phyloP scores from a whole-genome alignment of 1,140 invertebrate genomes.

The Drosophila pachea region DNA sequence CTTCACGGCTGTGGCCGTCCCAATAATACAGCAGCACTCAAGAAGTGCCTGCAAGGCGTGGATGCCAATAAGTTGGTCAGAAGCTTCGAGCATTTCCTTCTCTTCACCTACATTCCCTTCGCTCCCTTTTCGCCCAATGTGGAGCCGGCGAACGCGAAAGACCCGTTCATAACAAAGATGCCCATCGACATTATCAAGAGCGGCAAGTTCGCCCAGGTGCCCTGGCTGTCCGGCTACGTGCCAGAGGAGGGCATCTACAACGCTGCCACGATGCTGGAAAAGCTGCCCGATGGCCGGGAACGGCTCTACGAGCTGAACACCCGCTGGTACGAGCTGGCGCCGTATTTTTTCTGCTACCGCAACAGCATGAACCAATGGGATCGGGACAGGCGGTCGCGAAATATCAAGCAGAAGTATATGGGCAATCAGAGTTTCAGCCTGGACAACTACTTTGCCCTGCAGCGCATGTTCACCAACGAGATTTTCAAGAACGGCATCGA shows the following conservation, averaged over 20 bases:
- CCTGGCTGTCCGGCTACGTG: constrained; percentile 80
- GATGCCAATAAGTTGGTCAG: constrained; percentile 66
- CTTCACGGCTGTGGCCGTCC: constrained; percentile 49
- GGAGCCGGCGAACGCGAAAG: constrained; percentile 61
- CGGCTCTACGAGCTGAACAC: constrained; percentile 22
- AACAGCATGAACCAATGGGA: constrained; percentile 15
- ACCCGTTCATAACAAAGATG: constrained; percentile 80
- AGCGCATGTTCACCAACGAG: constrained; percentile 48
- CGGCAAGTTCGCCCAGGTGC: constrained; percentile 79
- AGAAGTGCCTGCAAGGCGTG: constrained; percentile 81
- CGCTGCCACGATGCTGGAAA: constrained; percentile 67
- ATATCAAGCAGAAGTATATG: constrained; percentile 33
- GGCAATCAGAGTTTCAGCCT: constrained; percentile 32
- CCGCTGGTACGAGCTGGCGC: constrained; percentile 39
- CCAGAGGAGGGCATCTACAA: constrained; percentile 81
- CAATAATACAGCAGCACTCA: constrained; percentile 73
- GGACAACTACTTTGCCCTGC: constrained; percentile 40
- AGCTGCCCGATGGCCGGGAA: constrained; percentile 19
- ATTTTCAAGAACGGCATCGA: constrained; percentile 43
- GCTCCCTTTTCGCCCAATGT: constrained; percentile 82
- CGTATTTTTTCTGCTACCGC: constrained; percentile 40
- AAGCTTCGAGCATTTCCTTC: constrained; percentile 39
- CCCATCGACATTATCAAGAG: constrained; percentile 80
- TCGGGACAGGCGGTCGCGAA: constrained; percentile 22
- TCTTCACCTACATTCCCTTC: constrained; percentile 81